phyloP scores from a whole-genome alignment of 1,140 invertebrate species.

The Eufriesea mexicana region DNA sequence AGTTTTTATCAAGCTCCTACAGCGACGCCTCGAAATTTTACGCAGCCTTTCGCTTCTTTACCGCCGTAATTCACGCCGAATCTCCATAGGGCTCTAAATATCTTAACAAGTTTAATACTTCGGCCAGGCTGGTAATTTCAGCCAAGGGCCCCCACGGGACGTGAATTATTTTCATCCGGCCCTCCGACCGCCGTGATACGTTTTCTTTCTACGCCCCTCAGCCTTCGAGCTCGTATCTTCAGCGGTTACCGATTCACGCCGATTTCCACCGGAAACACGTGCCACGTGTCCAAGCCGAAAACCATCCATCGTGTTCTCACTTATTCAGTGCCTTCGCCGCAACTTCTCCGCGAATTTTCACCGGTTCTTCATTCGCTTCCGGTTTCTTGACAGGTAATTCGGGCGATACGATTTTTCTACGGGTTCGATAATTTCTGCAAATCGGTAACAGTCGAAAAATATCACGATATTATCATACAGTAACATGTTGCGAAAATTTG shows the following conservation, averaged over 20 bases:
- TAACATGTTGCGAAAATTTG: too few relatives aligned
- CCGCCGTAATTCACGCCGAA: conserved; percentile 56
- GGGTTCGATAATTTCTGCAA: too few relatives aligned
- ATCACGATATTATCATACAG: too few relatives aligned
- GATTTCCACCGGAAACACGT: neutral
- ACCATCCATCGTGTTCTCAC: neutral
- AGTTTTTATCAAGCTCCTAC: conserved; percentile 41
- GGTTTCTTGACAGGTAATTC: too few relatives aligned
- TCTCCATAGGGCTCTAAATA: conserved; percentile 66
- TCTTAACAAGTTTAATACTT: conserved; percentile 69
- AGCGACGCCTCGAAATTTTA: conserved; percentile 55
- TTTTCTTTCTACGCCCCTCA: neutral
- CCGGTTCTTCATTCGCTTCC: neutral
- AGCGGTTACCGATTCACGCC: neutral
- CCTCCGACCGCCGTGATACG: conserved; percentile 25
- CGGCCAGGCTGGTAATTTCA: conserved; percentile 57
- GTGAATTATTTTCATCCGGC: conserved; percentile 60
- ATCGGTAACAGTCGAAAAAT: too few relatives aligned
- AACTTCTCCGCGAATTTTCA: neutral
- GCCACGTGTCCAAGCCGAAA: neutral
- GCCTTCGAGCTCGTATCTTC: neutral
- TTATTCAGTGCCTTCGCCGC: neutral
- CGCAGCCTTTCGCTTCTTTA: conserved; percentile 27
- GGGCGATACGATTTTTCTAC: too few relatives aligned
- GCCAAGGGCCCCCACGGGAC: conserved; percentile 50